Conservation (phyloP, 2,797 vertebrate genomes). For the Chaetophractus vellerosus region DNA sequence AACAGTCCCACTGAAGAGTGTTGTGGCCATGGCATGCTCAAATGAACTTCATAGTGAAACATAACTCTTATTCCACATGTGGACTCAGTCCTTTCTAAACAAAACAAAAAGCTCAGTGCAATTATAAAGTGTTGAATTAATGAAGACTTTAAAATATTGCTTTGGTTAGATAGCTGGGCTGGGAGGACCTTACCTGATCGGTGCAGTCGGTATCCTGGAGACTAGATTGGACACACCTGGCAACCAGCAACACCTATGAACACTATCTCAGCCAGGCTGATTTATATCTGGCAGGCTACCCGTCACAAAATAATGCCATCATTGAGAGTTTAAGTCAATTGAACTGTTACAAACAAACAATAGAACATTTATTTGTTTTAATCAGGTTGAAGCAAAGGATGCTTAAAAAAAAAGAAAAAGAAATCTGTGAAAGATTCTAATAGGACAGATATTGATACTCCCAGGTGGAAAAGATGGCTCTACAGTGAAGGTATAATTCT, state of each 20-base stretch:
- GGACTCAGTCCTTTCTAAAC: neutral
- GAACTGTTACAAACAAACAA: slow-evolving; percentile 15
- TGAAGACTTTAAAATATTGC: slow-evolving; percentile 6
- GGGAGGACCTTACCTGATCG: neutral
- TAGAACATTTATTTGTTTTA: neutral
- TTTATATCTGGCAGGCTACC: neutral
- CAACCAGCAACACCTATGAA: neutral
- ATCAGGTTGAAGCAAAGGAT: slow-evolving; percentile 1
- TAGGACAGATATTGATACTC: neutral
- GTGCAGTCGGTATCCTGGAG: neutral
- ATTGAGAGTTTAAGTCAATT: neutral
- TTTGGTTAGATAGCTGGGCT: neutral
- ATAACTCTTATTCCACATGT: neutral
- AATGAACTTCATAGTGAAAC: neutral
- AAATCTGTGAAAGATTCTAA: neutral
- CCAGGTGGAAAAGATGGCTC: neutral
- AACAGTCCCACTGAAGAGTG: neutral
- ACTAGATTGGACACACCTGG: neutral
- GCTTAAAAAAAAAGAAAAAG: neutral
- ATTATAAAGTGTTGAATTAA: slow-evolving; percentile 20
- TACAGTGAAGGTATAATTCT: neutral
- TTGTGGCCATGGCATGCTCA: neutral
- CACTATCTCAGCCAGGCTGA: neutral
- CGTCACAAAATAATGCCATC: neutral
- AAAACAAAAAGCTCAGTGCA: neutral